A percentile compares a stretch with the other conserved stretches of the same genome.
phyloP scores from a whole-genome alignment of 2,113 vertebrate species.

The Malurus elegans region DNA sequence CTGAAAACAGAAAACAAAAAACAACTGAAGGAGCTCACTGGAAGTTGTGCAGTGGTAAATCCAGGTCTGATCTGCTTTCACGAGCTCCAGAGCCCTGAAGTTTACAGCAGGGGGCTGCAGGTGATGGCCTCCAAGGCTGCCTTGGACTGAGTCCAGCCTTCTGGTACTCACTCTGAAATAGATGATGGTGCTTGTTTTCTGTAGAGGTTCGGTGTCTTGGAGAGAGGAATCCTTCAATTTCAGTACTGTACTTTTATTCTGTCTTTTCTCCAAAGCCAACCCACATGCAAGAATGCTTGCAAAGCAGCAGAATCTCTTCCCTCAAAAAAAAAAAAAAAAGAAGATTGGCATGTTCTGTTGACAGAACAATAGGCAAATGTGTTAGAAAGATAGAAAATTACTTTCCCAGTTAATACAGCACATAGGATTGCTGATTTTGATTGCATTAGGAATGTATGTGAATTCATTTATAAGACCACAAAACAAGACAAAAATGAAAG shows the following conservation, averaged over 20 bases:
- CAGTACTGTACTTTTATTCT: background rate
- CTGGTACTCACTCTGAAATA: background rate
- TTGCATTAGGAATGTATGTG: background rate
- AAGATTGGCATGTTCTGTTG: background rate
- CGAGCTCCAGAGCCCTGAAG: background rate
- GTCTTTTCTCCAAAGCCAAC: background rate
- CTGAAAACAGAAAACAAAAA: background rate
- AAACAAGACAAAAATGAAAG: background rate
- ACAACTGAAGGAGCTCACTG: background rate
- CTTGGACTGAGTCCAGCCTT: background rate
- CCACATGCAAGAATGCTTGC: fast-evolving
- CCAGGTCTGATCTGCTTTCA: background rate
- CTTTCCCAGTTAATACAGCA: background rate
- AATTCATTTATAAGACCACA: background rate
- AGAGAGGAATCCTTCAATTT: background rate
- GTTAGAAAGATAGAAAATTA: background rate
- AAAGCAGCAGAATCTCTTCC: background rate
- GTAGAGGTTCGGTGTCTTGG: background rate
- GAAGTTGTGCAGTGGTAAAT: background rate
- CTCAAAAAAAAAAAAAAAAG: background rate
- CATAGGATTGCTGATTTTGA: background rate
- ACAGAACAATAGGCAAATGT: background rate
- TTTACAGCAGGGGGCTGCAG: background rate
- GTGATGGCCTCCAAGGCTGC: background rate
- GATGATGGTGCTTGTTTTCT: background rate